phyloP scores from a whole-genome alignment of 2,797 vertebrate genomes.

The Coluber constrictor region DNA sequence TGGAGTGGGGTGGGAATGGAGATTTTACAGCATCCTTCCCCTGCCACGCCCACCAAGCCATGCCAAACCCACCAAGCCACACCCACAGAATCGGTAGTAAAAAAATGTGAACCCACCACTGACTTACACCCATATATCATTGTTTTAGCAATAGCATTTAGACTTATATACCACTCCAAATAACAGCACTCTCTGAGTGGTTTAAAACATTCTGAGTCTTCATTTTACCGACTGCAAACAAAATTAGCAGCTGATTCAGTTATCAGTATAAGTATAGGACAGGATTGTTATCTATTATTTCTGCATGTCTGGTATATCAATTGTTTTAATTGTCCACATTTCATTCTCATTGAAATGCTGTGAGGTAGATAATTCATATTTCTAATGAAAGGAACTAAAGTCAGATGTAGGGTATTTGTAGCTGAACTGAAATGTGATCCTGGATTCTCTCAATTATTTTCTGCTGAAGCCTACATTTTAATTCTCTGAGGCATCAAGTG shows the following conservation, averaged over 20 bases:
- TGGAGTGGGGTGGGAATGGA: no score
- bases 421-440: neutral
- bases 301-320: neutral
- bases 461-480: neutral
- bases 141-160: neutral
- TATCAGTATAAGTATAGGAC: neutral
- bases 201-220: neutral
- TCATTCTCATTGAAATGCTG: neutral
- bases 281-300: neutral
- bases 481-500: neutral
- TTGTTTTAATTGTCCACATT: neutral
- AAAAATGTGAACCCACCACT: no score
- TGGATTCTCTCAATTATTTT: neutral
- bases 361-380: slow-evolving; percentile 13
- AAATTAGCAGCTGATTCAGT: neutral
- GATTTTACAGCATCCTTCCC: no score
- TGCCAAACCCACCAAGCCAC: no score
- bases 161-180: neutral
- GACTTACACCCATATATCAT: neutral
- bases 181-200: neutral
- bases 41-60: no score
- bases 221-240: neutral
- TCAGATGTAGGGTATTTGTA: neutral
- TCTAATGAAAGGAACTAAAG: neutral
- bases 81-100: no score